A percentile compares a stretch with the other conserved stretches of the same genome.
These are phyloP conservation scores for Equus przewalskii DNA, from an alignment of 2,113 vertebrate genomes.

Conservation along the genomic window DNA sequence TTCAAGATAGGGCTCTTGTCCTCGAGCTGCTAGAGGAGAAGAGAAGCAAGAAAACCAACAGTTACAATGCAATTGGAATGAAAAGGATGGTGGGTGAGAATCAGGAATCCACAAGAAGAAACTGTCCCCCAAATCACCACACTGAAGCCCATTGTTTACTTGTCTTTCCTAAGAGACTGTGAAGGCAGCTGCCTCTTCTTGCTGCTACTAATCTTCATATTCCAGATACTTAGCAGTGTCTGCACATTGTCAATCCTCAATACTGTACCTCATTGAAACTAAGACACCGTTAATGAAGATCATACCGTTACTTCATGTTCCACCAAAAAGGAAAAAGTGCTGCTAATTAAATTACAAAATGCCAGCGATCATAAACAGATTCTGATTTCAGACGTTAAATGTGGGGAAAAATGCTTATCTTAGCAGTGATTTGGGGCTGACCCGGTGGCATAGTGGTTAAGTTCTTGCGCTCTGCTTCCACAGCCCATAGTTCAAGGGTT, in stretches of 20 bases:
- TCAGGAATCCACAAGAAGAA: background rate
- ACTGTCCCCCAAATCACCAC: background rate
- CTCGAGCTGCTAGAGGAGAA: background rate
- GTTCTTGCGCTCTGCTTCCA: no score
- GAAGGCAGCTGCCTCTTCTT: background rate
- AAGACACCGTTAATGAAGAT: background rate
- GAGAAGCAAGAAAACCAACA: background rate
- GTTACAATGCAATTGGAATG: background rate
- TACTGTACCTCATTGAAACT: background rate
- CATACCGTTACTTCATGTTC: background rate
- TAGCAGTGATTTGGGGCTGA: background rate
- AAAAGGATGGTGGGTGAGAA: background rate
- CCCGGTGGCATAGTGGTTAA: no score
- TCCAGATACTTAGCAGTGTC: background rate
- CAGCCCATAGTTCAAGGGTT: no score
- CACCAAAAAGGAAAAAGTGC: background rate
- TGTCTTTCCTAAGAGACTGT: background rate
- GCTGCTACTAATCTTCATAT: background rate
- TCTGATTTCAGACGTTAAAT: constrained; percentile 26
- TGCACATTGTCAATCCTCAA: background rate
- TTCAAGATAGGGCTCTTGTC: background rate
- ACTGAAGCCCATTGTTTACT: background rate
- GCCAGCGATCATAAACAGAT: background rate
- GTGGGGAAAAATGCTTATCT: background rate
- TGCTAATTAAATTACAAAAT: background rate